A percentile compares a stretch with the other conserved stretches of the same genome.
Conservation (phyloP, 2,888 invertebrate genomes). For the Aspidiotus rigidus region DNA sequence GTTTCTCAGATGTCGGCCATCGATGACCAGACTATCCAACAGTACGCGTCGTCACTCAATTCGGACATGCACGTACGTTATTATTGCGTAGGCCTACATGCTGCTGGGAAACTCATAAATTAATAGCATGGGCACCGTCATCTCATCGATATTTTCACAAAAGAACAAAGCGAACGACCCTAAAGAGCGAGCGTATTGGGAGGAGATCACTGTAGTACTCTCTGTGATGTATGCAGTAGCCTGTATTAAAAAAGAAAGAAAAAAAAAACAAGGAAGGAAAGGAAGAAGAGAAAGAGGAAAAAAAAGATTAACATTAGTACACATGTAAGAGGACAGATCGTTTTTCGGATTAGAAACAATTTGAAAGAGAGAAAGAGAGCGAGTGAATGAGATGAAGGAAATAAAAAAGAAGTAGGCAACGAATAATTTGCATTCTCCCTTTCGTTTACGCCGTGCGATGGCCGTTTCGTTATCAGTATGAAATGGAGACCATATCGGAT, state of each 20-base stretch:
- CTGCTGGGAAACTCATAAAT: neutral
- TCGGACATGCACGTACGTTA: too few species aligned
- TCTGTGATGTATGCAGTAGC: too few species aligned
- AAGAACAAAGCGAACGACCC: neutral
- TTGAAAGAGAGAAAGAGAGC: constrained; percentile 5
- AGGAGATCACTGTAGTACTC: neutral
- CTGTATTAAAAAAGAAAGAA: too few species aligned
- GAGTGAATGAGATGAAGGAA: neutral
- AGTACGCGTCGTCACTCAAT: too few species aligned
- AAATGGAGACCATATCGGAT: constrained; percentile 3
- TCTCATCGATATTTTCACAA: neutral
- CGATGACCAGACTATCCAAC: too few species aligned
- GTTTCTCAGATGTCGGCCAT: too few species aligned
- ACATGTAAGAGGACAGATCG: constrained; percentile 15
- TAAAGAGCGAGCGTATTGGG: neutral
- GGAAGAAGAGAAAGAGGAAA: neutral
- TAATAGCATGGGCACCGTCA: neutral
- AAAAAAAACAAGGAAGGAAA: too few species aligned
- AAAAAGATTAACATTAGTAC: constrained; percentile 27
- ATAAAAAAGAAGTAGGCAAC: too few species aligned
- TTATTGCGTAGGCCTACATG: neutral
- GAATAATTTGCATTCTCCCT: constrained; percentile 21
- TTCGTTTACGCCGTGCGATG: neutral
- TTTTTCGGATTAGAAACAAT: constrained; percentile 29
- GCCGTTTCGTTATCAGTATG: neutral